Evolutionary conservation across 92 coral and sea anemone genomes (phyloP).

Genomic region (Porites divaricata): DNA sequence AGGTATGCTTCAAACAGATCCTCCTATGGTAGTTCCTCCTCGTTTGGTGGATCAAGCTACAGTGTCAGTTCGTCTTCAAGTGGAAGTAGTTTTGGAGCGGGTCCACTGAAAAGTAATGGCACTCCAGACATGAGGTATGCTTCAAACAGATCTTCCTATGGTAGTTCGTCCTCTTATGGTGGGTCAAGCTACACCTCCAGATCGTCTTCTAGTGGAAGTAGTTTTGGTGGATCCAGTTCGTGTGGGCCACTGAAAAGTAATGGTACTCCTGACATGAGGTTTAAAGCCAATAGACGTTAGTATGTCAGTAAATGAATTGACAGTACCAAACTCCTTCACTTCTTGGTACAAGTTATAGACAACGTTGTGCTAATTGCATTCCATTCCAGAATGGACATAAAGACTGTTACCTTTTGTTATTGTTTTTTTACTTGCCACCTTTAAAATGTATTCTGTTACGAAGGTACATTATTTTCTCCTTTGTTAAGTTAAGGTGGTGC

Average conservation of each 20-base stretch:
- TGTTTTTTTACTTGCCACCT: too few species aligned
- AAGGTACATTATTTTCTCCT: too few species aligned
- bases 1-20: slow-evolving; percentile 49
- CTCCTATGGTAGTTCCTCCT: background rate
- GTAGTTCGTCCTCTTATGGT: slow-evolving; percentile 25
- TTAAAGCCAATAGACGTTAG: slow-evolving; percentile 25
- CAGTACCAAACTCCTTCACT: too few species aligned
- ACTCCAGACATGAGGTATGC: slow-evolving; percentile 69
- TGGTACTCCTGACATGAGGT: slow-evolving; percentile 80
- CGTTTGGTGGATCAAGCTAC: background rate
- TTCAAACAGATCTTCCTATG: slow-evolving; percentile 21
- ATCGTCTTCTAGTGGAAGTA: slow-evolving; percentile 9
- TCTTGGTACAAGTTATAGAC: too few species aligned
- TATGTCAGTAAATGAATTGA: too few species aligned
- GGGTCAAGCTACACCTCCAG: slow-evolving; percentile 14
- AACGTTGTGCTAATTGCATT: too few species aligned
- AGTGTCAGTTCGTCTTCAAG: background rate
- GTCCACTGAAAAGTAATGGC: slow-evolving; percentile 53
- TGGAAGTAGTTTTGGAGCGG: background rate
- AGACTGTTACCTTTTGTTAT: too few species aligned
- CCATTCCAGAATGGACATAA: too few species aligned
- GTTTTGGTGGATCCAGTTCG: slow-evolving; percentile 14
- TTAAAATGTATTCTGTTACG: too few species aligned
- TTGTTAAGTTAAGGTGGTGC: too few species aligned
- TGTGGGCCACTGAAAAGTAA: slow-evolving; percentile 56